phyloP scores from a whole-genome alignment of 2,797 vertebrate species.

The Pygocentrus nattereri region DNA sequence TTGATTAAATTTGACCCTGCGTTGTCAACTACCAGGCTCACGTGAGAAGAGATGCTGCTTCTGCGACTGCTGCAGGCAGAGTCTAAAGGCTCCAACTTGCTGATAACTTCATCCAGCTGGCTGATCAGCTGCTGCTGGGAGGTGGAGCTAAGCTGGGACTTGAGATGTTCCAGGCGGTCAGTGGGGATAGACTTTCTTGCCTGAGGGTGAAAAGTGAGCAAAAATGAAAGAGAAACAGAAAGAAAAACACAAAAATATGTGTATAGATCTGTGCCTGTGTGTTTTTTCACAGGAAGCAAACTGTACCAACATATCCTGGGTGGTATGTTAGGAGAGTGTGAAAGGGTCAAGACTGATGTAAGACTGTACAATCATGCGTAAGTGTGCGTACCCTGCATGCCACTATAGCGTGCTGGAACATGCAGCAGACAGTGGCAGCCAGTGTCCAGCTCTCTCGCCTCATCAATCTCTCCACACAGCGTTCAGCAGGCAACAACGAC shows the following conservation, averaged over 20 bases:
- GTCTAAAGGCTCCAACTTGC: slow-evolving; percentile 89
- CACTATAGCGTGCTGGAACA: slow-evolving; percentile 88
- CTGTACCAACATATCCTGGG: not conserved
- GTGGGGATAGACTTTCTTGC: slow-evolving; percentile 89
- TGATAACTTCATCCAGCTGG: slow-evolving; percentile 89
- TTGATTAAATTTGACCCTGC: not conserved
- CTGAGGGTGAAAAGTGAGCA: slow-evolving; percentile 68
- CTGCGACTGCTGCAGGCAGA: slow-evolving; percentile 95
- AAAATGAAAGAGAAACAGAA: not conserved
- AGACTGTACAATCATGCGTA: not conserved
- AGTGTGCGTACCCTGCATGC: slow-evolving; percentile 80
- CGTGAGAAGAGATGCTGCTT: slow-evolving; percentile 97
- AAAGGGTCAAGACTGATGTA: not conserved
- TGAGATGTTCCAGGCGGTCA: slow-evolving; percentile 92
- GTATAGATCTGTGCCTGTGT: not conserved
- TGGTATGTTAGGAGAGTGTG: slow-evolving; percentile 12
- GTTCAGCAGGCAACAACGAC: slow-evolving; percentile 87
- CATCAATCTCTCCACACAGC: slow-evolving; percentile 91
- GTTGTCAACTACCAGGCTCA: slow-evolving; percentile 66
- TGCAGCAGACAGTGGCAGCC: slow-evolving; percentile 86
- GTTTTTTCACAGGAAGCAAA: not conserved
- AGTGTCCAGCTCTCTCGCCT: slow-evolving; percentile 87
- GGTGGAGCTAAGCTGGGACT: slow-evolving; percentile 84
- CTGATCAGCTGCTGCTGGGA: slow-evolving; percentile 79
- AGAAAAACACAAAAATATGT: not conserved